These are phyloP conservation scores for Heliconius eleuchia DNA, from an alignment of 1,140 invertebrate species.

Conservation along the genomic window DNA sequence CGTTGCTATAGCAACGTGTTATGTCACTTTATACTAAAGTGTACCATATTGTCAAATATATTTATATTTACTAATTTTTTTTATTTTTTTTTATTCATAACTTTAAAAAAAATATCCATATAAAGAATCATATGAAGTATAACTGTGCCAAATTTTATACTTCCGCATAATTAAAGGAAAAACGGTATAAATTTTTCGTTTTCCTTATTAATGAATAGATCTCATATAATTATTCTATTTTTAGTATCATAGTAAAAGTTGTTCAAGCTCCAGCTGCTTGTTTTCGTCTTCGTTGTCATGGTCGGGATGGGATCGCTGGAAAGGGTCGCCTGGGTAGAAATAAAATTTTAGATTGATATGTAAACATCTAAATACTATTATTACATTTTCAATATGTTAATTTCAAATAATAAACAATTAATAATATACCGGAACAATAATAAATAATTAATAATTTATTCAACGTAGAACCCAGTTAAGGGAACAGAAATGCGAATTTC, in stretches of 20 bases:
- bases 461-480: not conserved
- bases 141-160: too few species aligned
- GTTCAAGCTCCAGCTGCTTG: conserved; percentile 76
- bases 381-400: conserved; percentile 40
- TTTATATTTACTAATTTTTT: too few species aligned
- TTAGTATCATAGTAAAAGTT: conserved; percentile 14
- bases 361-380: conserved; percentile 55
- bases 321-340: conserved; percentile 76
- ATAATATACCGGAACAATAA: too few species aligned
- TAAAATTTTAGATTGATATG: conserved; percentile 53
- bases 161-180: too few species aligned
- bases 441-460: not conserved
- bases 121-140: too few species aligned
- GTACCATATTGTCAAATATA: too few species aligned
- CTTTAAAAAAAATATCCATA: not conserved
- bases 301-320: conserved; percentile 81
- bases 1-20: too few species aligned
- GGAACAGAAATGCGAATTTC: conserved; percentile 52
- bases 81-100: not conserved
- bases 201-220: not conserved
- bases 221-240: not conserved
- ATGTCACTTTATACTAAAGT: too few species aligned
- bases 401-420: conserved; percentile 21
- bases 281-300: conserved; percentile 81
- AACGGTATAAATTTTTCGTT: too few species aligned